Conservation (phyloP, 1,140 invertebrate species). For the Cryptotermes secundus region DNA sequence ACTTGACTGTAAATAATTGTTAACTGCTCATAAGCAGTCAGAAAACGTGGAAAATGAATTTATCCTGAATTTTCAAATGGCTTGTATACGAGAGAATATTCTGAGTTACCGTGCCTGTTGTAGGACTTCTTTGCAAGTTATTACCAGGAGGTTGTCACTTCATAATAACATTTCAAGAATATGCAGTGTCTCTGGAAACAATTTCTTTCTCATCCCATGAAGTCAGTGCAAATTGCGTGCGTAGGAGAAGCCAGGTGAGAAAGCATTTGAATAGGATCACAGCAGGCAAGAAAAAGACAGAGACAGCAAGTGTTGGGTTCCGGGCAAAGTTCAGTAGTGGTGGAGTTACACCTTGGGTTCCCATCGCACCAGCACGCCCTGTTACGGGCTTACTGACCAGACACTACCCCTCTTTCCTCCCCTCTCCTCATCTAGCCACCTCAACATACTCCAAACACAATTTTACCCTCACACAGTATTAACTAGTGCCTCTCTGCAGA, state of each 20-base stretch:
- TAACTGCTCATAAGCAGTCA: too few species aligned
- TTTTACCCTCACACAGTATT: not conserved
- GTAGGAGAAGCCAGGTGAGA: not conserved
- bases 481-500: not conserved
- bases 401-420: not conserved
- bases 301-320: not conserved
- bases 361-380: not conserved
- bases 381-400: not conserved
- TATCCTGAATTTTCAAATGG: too few species aligned
- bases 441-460: not conserved
- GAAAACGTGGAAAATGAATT: too few species aligned
- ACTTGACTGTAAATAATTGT: too few species aligned
- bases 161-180: not conserved
- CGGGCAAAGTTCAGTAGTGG: not conserved
- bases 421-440: not conserved
- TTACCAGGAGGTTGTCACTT: not conserved
- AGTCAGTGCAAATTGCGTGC: not conserved
- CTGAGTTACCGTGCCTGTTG: not conserved
- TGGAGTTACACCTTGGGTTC: not conserved
- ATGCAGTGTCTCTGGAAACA: not conserved
- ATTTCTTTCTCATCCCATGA: not conserved
- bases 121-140: not conserved
- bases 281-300: not conserved
- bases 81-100: not conserved
- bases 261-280: not conserved